Evolutionary conservation across 2,888 invertebrate species (phyloP), one percentile per base, ranked within the genome.

Genomic region (Eristalis arbustorum): DNA sequence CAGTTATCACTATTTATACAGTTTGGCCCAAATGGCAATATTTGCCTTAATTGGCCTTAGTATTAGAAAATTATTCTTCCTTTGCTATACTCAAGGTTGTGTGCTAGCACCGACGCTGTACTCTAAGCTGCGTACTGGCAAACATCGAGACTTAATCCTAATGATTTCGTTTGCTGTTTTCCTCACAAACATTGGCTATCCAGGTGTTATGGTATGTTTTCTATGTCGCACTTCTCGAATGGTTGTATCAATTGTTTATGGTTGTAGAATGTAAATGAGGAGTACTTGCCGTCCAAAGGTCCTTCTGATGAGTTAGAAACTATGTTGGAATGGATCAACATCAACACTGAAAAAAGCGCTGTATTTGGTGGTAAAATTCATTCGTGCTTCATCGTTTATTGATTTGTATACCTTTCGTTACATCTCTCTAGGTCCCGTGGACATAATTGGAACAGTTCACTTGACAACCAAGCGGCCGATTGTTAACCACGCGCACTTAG

Each of bases 401-500:
- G 18, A 1, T 49, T 8, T 49, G 49, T 49, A 18, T 49, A 4
- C n/a, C 10, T 18, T 22, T n/a, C n/a, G 1, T 49, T 49, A 1
- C 8, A 1, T 42, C 4, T 63, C 81, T 72, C 1, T 28, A 91
- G 97, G 97, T 5, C 96, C 97, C 64, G 96, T 98, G 95, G 96
- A 98, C 0, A 94, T 97, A 0, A 96, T 97, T 94, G 97, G 98
- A 11, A 95, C 96, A 56, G 94, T 98, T 14, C 95, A 98, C 93
- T 92, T 98, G 75, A 94, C 95, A 13, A 96, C 98, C 0, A 93
- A 95, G 8, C 93, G 97, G 34, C 96, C 97, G 0, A 95, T 98
- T 64, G 96, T 97, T 0, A 96, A 97, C 88, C 98, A 98, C 92
- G 98, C 98, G 0, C 97, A 97, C 91, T 97, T 98, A 90, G 98